phyloP scores from a whole-genome alignment of 2,797 vertebrate genomes.

The Sebastes variabilis region DNA sequence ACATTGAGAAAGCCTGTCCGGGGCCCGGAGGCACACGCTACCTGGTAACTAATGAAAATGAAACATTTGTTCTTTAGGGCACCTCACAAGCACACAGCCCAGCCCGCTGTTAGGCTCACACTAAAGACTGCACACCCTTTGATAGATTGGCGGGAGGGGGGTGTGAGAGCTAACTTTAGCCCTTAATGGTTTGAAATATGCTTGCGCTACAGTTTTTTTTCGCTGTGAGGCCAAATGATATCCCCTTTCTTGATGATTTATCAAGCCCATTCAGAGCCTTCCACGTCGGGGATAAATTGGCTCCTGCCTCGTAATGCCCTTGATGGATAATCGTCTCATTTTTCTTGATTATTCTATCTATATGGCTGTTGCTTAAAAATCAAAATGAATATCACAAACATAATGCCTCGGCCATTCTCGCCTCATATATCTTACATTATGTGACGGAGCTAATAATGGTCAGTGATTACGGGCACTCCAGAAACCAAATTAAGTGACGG shows the following conservation, averaged over 20 bases:
- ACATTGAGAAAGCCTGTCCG: constrained; percentile 42
- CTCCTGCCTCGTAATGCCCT: constrained; percentile 77
- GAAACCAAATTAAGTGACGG: constrained; percentile 45
- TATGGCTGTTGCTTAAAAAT: constrained; percentile 70
- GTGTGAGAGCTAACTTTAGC: constrained; percentile 82
- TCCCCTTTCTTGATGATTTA: constrained; percentile 80
- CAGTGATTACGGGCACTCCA: constrained; percentile 43
- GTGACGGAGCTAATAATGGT: constrained; percentile 42
- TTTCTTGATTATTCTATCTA: constrained; percentile 79
- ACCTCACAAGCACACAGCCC: constrained; percentile 60
- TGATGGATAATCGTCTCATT: constrained; percentile 83
- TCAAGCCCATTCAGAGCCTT: constrained; percentile 79
- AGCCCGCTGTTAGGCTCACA: constrained; percentile 62
- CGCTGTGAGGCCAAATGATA: constrained; percentile 80
- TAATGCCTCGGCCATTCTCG: constrained; percentile 38
- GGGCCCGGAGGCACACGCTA: constrained; percentile 51
- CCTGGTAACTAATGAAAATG: constrained; percentile 82
- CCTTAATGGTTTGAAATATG: constrained; percentile 87
- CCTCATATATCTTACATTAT: constrained; percentile 42
- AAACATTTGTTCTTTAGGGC: constrained; percentile 83
- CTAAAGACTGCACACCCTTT: constrained; percentile 69
- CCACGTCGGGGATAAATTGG: constrained; percentile 77
- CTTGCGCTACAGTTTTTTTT: constrained; percentile 71
- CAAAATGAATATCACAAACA: constrained; percentile 71
- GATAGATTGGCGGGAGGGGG: constrained; percentile 78